Percentiles rank a stretch among this genome's conserved stretches.
Evolutionary conservation across 2,888 invertebrate species (phyloP).

Genomic region (Galeruca laticollis): DNA sequence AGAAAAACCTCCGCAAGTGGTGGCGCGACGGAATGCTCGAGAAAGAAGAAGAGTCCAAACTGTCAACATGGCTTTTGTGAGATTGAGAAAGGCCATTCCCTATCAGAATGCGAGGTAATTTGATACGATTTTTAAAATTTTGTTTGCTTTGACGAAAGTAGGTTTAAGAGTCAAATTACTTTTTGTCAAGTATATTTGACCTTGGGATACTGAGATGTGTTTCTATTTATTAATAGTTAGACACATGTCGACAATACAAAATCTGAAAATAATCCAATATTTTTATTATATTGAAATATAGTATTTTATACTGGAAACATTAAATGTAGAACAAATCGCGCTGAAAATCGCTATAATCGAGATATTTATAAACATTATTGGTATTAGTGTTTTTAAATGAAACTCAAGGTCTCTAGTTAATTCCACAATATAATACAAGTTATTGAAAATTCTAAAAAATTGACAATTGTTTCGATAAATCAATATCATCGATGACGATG

Average conservation of each 20-base stretch:
- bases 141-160: slow-evolving; percentile 15
- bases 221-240: not conserved
- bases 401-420: too few relatives aligned
- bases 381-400: too few relatives aligned
- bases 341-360: too few relatives aligned
- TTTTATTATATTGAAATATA: not conserved
- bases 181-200: slow-evolving; percentile 13
- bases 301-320: too few relatives aligned
- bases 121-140: slow-evolving; percentile 41
- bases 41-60: slow-evolving; percentile 75
- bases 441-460: too few relatives aligned
- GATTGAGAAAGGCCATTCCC: slow-evolving; percentile 72
- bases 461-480: too few relatives aligned
- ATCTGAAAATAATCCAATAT: not conserved
- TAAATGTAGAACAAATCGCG: too few relatives aligned
- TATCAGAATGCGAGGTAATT: slow-evolving; percentile 67
- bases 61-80: slow-evolving; percentile 73
- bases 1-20: slow-evolving; percentile 72
- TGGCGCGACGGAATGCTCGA: slow-evolving; percentile 72
- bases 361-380: too few relatives aligned
- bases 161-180: slow-evolving; percentile 32
- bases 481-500: too few relatives aligned
- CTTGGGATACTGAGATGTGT: not conserved
- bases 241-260: not conserved
- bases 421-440: too few relatives aligned